Evolutionary conservation across 2,888 invertebrate species (phyloP).

Genomic region (Athrips mouffetella): DNA sequence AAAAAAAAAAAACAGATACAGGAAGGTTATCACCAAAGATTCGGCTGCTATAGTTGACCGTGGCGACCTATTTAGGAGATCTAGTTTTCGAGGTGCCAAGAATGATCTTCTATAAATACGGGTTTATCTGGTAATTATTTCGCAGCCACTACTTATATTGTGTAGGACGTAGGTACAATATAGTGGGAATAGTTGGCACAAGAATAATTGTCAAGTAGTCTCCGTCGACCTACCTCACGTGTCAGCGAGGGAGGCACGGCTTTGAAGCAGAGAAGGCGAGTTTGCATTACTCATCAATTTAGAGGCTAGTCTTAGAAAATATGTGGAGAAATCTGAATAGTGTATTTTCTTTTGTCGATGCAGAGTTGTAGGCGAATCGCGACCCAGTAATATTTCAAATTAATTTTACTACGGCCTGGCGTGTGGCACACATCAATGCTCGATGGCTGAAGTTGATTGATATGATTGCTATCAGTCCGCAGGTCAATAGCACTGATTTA

Average conservation of each 20-base stretch:
- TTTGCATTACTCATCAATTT: background rate
- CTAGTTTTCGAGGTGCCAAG: background rate
- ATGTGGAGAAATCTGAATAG: background rate
- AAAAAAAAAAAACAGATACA: constrained; percentile 5
- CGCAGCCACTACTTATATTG: background rate
- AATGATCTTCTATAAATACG: constrained; percentile 2
- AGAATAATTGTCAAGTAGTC: background rate
- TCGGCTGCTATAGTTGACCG: constrained; percentile 1
- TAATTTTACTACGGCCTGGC: background rate
- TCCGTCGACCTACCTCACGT: constrained; percentile 7
- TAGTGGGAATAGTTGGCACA: background rate
- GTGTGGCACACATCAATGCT: background rate
- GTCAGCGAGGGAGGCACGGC: constrained; percentile 7
- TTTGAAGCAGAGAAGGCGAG: background rate
- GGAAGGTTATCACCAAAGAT: constrained; percentile 1
- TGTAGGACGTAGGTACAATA: background rate
- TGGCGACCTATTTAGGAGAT: background rate
- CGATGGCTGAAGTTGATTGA: background rate
- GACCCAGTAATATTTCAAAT: background rate
- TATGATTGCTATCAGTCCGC: background rate
- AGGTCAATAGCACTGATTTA: constrained; percentile 21
- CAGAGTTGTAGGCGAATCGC: background rate
- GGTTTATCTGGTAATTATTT: background rate
- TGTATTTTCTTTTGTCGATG: too few species aligned
- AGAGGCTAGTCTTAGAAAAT: background rate